Conservation (phyloP, 2,113 vertebrate genomes). For the Siniperca chuatsi region DNA sequence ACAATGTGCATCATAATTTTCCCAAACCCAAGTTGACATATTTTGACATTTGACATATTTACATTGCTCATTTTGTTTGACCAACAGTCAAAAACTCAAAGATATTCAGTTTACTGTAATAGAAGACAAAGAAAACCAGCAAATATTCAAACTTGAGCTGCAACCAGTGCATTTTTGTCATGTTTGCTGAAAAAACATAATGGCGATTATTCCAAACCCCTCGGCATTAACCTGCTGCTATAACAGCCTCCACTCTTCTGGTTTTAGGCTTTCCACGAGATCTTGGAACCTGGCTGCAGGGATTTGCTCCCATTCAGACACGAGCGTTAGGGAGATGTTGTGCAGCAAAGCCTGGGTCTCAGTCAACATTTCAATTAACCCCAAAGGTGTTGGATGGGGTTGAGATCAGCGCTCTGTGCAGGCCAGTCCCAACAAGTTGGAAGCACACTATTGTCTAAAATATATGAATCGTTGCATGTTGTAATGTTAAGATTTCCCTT, state of each 20-base stretch:
- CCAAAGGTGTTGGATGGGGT: fast-evolving
- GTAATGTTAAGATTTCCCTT: neutral
- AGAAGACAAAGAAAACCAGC: neutral
- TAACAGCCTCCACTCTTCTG: neutral
- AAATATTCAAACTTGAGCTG: neutral
- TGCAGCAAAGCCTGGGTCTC: neutral
- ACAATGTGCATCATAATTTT: too few species aligned
- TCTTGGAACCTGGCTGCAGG: neutral
- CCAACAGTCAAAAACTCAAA: neutral
- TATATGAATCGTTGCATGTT: neutral
- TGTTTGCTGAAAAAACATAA: neutral
- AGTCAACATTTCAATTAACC: neutral
- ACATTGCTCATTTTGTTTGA: neutral
- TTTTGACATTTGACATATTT: neutral
- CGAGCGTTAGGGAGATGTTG: neutral
- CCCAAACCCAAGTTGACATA: too few species aligned
- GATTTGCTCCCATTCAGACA: neutral
- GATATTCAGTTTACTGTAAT: neutral
- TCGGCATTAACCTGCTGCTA: neutral
- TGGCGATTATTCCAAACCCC: neutral
- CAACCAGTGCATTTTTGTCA: neutral
- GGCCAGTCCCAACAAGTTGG: neutral
- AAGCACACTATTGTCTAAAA: neutral
- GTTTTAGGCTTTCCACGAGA: neutral
- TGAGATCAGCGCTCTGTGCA: neutral